Conservation (phyloP, 2,888 invertebrate species). For the Pyralis farinalis region DNA sequence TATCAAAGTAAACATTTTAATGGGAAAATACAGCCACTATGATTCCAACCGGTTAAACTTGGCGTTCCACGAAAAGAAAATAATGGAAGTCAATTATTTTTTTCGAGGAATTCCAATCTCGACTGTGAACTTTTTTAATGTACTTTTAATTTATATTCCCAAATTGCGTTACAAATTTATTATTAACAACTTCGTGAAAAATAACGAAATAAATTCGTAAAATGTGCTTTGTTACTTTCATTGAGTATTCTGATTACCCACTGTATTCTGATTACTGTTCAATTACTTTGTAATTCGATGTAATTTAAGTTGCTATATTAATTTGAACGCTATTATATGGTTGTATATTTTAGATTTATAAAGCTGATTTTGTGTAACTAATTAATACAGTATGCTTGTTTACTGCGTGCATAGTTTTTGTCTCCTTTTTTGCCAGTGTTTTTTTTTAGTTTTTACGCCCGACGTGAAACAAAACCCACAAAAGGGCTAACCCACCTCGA, state of each 20-base stretch:
- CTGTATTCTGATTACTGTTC: constrained; percentile 37
- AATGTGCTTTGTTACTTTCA: constrained; percentile 18
- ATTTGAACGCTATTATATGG: not conserved
- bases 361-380: too few relatives aligned
- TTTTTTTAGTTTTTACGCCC: too few relatives aligned
- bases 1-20: not conserved
- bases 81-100: constrained; percentile 8
- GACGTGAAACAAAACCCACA: too few relatives aligned
- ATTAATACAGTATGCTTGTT: too few relatives aligned
- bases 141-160: constrained; percentile 13
- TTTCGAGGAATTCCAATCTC: constrained; percentile 7
- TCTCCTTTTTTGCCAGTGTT: too few relatives aligned
- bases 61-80: constrained; percentile 11
- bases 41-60: constrained; percentile 1
- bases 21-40: too few relatives aligned
- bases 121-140: constrained; percentile 14
- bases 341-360: too few relatives aligned
- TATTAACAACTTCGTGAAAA: constrained; percentile 1
- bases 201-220: constrained; percentile 1
- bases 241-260: constrained; percentile 21
- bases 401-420: too few relatives aligned
- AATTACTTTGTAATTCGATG: constrained; percentile 39
- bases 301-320: constrained; percentile 6
- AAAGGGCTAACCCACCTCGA: too few relatives aligned
- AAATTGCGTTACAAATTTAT: constrained; percentile 7